phyloP scores from a whole-genome alignment of 2,888 invertebrate genomes.

The Cerastis leucographa region DNA sequence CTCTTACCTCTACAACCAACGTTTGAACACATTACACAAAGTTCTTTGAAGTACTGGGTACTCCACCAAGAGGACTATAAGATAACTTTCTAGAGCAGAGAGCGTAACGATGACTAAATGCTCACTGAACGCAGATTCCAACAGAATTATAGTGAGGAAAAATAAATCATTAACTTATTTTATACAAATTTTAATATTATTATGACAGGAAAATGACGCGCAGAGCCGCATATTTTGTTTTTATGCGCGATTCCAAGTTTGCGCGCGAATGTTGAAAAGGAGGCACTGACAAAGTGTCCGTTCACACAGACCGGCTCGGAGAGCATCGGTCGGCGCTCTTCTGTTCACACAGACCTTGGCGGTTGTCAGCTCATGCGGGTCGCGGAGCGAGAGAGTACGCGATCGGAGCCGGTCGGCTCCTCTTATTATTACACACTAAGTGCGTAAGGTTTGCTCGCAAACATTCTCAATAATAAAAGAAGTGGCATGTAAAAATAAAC shows the following conservation, averaged over 20 bases:
- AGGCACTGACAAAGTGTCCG: not conserved
- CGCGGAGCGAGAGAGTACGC: too few relatives aligned
- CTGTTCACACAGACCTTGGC: too few relatives aligned
- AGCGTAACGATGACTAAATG: not conserved
- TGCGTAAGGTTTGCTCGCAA: too few relatives aligned
- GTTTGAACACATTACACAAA: conserved; percentile 4
- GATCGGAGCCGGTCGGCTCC: too few relatives aligned
- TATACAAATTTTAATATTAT: not conserved
- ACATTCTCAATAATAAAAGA: too few relatives aligned
- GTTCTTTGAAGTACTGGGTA: not conserved
- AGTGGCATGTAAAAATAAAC: too few relatives aligned
- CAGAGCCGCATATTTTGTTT: not conserved
- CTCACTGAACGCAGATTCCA: not conserved
- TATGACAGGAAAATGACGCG: not conserved
- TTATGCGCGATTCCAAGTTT: not conserved
- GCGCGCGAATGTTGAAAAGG: not conserved
- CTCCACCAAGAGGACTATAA: not conserved
- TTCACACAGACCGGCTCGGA: too few relatives aligned
- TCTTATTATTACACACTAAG: too few relatives aligned
- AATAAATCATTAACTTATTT: not conserved
- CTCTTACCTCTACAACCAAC: not conserved
- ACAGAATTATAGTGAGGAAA: not conserved
- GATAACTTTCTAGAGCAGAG: not conserved
- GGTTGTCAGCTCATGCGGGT: too few relatives aligned
- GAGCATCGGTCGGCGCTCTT: too few relatives aligned